Conservation (phyloP, 2,888 invertebrate genomes). For the Panzeria rudis region DNA sequence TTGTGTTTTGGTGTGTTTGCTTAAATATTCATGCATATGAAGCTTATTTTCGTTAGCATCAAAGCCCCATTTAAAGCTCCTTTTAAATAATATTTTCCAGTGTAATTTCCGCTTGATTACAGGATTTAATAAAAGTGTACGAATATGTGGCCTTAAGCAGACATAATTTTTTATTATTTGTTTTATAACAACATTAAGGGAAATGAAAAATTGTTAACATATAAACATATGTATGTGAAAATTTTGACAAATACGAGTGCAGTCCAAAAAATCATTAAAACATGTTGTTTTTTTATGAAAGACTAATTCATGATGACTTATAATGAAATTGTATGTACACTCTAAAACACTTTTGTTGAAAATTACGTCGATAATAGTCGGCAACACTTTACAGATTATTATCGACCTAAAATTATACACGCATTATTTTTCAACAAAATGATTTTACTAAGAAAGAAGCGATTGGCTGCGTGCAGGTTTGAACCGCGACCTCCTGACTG, state of each 20-base stretch:
- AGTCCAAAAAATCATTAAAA: not conserved
- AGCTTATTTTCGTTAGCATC: conserved; percentile 10
- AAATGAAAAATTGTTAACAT: not conserved
- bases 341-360: no score
- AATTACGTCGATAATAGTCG: no score
- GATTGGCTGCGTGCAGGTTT: no score
- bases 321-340: no score
- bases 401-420: no score
- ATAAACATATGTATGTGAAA: not conserved
- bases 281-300: no score
- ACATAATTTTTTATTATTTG: not conserved
- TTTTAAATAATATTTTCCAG: conserved; percentile 58
- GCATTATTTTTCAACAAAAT: no score
- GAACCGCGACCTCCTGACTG: no score
- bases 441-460: no score
- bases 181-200: not conserved
- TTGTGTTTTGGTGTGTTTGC: not conserved
- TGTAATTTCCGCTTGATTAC: conserved; percentile 64
- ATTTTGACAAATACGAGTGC: not conserved
- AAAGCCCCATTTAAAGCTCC: conserved; percentile 45
- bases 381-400: no score
- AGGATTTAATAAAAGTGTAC: conserved; percentile 50
- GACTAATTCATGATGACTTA: no score
- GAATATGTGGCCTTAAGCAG: conserved; percentile 30
- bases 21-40: conserved; percentile 7